Evolutionary conservation across 2,113 vertebrate genomes (phyloP).

Genomic region (Propithecus coquereli): DNA sequence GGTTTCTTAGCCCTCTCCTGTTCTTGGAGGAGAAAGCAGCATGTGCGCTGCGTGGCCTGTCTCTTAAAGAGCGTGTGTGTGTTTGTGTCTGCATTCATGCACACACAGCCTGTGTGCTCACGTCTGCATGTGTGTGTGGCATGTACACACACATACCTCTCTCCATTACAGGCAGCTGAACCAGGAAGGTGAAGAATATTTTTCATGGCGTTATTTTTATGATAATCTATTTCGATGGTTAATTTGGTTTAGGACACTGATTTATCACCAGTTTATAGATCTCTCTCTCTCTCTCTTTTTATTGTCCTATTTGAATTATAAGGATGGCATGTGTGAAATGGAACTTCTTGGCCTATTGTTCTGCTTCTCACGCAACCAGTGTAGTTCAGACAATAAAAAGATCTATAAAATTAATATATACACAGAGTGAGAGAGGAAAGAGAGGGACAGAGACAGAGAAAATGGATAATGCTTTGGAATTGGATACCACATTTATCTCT

Average conservation of each 20-base stretch:
- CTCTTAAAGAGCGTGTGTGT: background rate
- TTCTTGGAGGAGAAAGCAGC: background rate
- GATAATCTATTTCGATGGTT: conserved; percentile 85
- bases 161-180: conserved; percentile 41
- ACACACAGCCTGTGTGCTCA: background rate
- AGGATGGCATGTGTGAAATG: conserved; percentile 86
- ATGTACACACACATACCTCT: background rate
- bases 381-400: conserved; percentile 87
- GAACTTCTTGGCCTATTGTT: conserved; percentile 87
- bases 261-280: conserved; percentile 87
- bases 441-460: conserved; percentile 82
- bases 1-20: background rate
- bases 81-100: background rate
- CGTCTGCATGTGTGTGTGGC: background rate
- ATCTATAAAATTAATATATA: conserved; percentile 90
- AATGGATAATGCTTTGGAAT: conserved; percentile 81
- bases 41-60: background rate
- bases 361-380: conserved; percentile 85
- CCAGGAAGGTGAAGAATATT: conserved; percentile 82
- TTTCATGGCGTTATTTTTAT: conserved; percentile 85
- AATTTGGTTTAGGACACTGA: conserved; percentile 85
- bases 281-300: conserved; percentile 83
- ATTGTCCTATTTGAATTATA: conserved; percentile 84
- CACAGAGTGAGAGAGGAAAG: conserved; percentile 80
- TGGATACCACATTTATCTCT: conserved; percentile 81